Percentiles rank a stretch among this genome's conserved stretches.
These are phyloP conservation scores for Trilocha varians DNA, from an alignment of 2,888 invertebrate species.

Conservation along the genomic window DNA sequence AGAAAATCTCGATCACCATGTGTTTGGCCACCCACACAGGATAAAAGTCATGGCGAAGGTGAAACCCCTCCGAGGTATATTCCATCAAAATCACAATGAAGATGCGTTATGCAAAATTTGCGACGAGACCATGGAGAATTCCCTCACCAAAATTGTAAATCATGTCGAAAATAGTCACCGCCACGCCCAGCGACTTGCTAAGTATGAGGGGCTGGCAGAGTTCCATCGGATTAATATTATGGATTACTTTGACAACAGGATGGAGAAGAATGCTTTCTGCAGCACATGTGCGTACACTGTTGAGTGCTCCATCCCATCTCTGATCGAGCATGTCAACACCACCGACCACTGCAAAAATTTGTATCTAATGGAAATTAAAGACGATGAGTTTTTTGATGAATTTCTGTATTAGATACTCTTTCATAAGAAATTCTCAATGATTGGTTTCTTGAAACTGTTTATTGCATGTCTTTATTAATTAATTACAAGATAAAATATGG, in stretches of 20 bases:
- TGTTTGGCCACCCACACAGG: conserved; percentile 37
- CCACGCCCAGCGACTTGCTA: conserved; percentile 41
- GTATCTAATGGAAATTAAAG: no score
- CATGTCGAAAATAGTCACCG: conserved; percentile 41
- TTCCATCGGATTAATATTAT: conserved; percentile 35
- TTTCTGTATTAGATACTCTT: no score
- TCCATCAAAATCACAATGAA: conserved; percentile 30
- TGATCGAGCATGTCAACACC: conserved; percentile 39
- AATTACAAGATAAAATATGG: no score
- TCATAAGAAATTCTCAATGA: no score
- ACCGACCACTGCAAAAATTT: no score
- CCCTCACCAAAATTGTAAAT: conserved; percentile 25
- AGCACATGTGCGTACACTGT: conserved; percentile 38
- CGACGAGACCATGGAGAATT: conserved; percentile 33
- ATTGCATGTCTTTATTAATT: no score
- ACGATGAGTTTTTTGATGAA: no score
- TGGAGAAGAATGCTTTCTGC: conserved; percentile 40
- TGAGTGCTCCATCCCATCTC: conserved; percentile 25
- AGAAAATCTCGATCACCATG: conserved; percentile 36
- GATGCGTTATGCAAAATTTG: conserved; percentile 49
- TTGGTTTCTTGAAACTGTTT: no score
- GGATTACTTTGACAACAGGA: conserved; percentile 31
- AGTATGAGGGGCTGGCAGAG: conserved; percentile 39
- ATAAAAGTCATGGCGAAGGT: conserved; percentile 34
- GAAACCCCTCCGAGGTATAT: conserved; percentile 42